Evolutionary conservation across 2,113 vertebrate genomes (phyloP).

Genomic region (Dicentrarchus labrax): DNA sequence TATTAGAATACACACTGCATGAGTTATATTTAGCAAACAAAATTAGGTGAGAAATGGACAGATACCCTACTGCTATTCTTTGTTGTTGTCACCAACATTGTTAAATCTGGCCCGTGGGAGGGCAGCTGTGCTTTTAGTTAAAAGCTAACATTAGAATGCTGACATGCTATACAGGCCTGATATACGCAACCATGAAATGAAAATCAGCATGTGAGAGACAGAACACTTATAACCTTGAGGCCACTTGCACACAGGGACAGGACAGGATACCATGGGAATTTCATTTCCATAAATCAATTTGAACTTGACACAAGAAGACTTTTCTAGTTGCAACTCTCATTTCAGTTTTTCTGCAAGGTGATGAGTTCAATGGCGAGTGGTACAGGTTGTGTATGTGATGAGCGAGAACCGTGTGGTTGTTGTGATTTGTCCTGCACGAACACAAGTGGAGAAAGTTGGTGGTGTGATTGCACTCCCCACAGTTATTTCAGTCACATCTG

Average conservation of each 20-base stretch:
- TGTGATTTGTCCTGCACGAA: conserved; percentile 4
- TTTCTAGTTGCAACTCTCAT: too few relatives aligned
- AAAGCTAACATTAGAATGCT: background rate
- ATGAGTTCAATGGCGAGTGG: background rate
- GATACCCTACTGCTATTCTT: too few relatives aligned
- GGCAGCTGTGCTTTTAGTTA: background rate
- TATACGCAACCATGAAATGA: background rate
- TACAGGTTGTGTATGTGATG: background rate
- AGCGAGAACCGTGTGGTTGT: background rate
- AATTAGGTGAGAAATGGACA: too few relatives aligned
- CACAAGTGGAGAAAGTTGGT: conserved; percentile 19
- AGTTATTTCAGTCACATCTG: conserved; percentile 37
- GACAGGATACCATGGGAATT: background rate
- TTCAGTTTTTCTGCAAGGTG: background rate
- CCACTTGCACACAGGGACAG: background rate
- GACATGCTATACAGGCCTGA: background rate
- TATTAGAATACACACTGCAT: too few relatives aligned
- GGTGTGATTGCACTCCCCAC: conserved; percentile 10
- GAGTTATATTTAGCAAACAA: too few relatives aligned
- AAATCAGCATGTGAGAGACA: background rate
- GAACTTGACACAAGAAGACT: background rate
- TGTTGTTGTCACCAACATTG: too few relatives aligned
- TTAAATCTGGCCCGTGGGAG: too few relatives aligned
- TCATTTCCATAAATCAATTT: background rate
- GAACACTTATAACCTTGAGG: background rate